Evolutionary conservation across 2,797 vertebrate species (phyloP).

Genomic region (Bryconaethiops microstoma): DNA sequence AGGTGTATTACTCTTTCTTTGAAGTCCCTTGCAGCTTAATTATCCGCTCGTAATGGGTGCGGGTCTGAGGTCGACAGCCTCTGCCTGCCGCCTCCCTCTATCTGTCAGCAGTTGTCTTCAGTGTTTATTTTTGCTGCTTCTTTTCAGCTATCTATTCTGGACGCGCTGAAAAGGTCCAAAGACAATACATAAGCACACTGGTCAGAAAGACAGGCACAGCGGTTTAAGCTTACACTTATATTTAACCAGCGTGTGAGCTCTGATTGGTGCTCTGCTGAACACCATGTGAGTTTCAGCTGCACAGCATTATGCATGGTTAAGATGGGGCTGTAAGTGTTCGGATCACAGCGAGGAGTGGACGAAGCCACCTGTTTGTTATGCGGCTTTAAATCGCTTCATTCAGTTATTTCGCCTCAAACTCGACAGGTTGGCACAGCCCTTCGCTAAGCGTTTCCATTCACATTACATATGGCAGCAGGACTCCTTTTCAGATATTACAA

Average conservation of each 20-base stretch:
- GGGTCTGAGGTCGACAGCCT: conserved; percentile 84
- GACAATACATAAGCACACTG: conserved; percentile 78
- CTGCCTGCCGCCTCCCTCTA: conserved; percentile 80
- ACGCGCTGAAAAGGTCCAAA: conserved; percentile 64
- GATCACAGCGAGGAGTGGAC: conserved; percentile 59
- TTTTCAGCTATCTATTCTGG: conserved; percentile 82
- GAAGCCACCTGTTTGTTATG: conserved; percentile 79
- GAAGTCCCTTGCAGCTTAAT: conserved; percentile 84
- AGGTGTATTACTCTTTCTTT: conserved; percentile 75
- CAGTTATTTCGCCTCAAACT: conserved; percentile 63
- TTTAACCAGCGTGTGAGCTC: conserved; percentile 68
- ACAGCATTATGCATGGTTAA: conserved; percentile 72
- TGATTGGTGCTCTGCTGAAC: conserved; percentile 68
- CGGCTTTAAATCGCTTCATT: conserved; percentile 62
- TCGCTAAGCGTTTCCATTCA: conserved; percentile 77
- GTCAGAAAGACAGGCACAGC: conserved; percentile 48
- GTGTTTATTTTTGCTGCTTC: conserved; percentile 89
- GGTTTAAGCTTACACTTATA: conserved; percentile 76
- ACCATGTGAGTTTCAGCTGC: conserved; percentile 64
- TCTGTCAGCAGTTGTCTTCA: conserved; percentile 90
- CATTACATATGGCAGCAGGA: conserved; percentile 65
- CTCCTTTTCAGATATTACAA: conserved; percentile 68
- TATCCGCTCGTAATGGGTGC: conserved; percentile 87
- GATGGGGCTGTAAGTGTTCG: conserved; percentile 56
- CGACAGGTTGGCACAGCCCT: conserved; percentile 68